Conservation (phyloP, 2,888 invertebrate genomes). For the Drosophila eohydei region DNA sequence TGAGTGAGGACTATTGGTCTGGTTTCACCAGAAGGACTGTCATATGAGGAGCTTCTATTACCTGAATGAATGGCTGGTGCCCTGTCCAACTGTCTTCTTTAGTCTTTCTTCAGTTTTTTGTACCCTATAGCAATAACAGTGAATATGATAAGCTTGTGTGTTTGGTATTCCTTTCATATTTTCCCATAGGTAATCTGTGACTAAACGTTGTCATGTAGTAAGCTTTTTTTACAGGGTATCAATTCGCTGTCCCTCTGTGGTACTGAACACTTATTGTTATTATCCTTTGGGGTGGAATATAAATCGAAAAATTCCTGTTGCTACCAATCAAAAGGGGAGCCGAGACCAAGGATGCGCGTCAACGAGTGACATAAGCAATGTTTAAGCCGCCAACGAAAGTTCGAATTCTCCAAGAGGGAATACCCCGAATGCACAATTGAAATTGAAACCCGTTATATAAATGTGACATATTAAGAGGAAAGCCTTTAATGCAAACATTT, state of each 20-base stretch:
- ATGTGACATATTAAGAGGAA: neutral
- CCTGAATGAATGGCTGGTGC: conserved; percentile 4
- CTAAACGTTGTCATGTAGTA: too few relatives aligned
- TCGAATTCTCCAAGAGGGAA: conserved; percentile 5
- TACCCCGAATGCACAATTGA: neutral
- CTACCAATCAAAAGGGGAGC: conserved; percentile 19
- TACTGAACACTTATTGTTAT: conserved; percentile 4
- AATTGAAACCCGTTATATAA: conserved; percentile 3
- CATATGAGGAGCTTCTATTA: conserved; percentile 6
- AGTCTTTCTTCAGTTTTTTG: neutral
- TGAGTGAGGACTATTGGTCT: conserved; percentile 25
- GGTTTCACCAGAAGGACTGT: conserved; percentile 1
- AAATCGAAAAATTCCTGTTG: conserved; percentile 67
- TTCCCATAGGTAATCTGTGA: too few relatives aligned
- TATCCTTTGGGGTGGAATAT: conserved; percentile 50
- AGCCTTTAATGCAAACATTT: neutral
- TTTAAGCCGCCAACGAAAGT: conserved; percentile 27
- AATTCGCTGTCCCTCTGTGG: neutral
- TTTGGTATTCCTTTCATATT: neutral
- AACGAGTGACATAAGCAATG: conserved; percentile 51
- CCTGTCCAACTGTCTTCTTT: neutral
- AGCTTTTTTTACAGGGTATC: neutral
- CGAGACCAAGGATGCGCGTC: conserved; percentile 39
- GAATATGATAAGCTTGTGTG: neutral
- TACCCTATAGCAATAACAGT: neutral